These are phyloP conservation scores for Ditylenchus dipsaci DNA, from an alignment of 1,140 invertebrate genomes.

Conservation along the genomic window DNA sequence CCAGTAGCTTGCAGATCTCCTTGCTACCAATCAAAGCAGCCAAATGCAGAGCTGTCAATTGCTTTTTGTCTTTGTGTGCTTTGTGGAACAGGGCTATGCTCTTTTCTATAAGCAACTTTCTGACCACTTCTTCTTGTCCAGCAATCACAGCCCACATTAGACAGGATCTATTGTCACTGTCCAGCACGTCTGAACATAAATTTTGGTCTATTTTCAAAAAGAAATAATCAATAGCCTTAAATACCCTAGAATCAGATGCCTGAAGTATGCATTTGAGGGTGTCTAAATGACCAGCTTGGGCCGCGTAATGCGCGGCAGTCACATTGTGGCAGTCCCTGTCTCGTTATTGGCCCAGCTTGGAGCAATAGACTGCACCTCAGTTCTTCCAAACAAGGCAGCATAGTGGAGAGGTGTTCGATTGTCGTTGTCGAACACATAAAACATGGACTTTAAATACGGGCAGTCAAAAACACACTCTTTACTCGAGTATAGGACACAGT, in stretches of 20 bases:
- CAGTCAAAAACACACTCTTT: not conserved
- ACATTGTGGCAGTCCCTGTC: constrained; percentile 26
- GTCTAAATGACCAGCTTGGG: constrained; percentile 23
- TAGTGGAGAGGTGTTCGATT: constrained; percentile 40
- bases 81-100: not conserved
- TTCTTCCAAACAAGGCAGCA: constrained; percentile 30
- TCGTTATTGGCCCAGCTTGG: constrained; percentile 34
- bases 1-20: constrained; percentile 40
- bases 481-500: not conserved
- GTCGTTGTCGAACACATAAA: constrained; percentile 37
- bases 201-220: not conserved
- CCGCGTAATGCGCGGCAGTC: constrained; percentile 44
- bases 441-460: not conserved
- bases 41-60: constrained; percentile 37
- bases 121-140: constrained; percentile 31
- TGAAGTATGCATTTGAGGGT: constrained; percentile 12
- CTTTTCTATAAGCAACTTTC: constrained; percentile 18
- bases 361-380: constrained; percentile 24
- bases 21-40: constrained; percentile 26
- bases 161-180: constrained; percentile 25
- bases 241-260: not conserved
- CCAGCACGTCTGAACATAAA: constrained; percentile 26
- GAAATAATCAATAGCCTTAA: not conserved
- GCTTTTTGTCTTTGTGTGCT: constrained; percentile 7
- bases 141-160: constrained; percentile 47